Percentiles rank a stretch among this genome's conserved stretches.
Conservation (phyloP, 2,113 vertebrate species). For the Hyperopisus bebe region DNA sequence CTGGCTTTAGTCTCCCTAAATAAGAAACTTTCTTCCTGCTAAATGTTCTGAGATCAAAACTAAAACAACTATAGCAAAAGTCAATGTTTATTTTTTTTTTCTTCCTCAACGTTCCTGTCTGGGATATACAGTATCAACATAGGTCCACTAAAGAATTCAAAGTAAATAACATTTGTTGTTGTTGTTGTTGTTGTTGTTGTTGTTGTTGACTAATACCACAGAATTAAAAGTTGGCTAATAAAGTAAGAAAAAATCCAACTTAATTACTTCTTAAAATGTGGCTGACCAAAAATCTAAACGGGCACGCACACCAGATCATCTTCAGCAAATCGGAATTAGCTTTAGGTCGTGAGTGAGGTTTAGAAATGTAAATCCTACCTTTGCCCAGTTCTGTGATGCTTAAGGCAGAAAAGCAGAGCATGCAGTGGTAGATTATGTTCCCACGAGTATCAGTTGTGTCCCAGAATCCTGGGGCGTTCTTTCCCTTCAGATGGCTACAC, state of each 20-base stretch:
- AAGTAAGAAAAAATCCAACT: neutral
- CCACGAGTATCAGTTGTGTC: conserved; percentile 39
- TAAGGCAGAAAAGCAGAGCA: conserved; percentile 28
- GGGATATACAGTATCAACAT: neutral
- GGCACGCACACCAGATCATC: conserved; percentile 34
- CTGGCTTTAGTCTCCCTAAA: conserved; percentile 34
- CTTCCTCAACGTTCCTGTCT: neutral
- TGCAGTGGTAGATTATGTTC: conserved; percentile 36
- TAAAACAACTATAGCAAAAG: neutral
- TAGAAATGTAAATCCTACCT: conserved; percentile 42
- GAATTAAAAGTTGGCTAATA: neutral
- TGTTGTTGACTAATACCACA: neutral
- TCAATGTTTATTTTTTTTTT: neutral
- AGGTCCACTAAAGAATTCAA: neutral
- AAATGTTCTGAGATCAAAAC: neutral
- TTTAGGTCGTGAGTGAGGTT: conserved; percentile 28
- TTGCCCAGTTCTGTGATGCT: conserved; percentile 31
- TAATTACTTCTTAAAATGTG: neutral
- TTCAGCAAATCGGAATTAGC: conserved; percentile 25
- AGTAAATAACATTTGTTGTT: neutral
- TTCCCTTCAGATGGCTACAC: conserved; percentile 15
- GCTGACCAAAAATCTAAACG: conserved; percentile 21
- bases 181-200: neutral
- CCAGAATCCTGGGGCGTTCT: conserved; percentile 21
- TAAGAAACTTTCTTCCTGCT: conserved; percentile 7